Percentiles rank a stretch among this genome's conserved stretches.
phyloP scores from a whole-genome alignment of 2,888 invertebrate genomes.

The Rhingia rostrata region DNA sequence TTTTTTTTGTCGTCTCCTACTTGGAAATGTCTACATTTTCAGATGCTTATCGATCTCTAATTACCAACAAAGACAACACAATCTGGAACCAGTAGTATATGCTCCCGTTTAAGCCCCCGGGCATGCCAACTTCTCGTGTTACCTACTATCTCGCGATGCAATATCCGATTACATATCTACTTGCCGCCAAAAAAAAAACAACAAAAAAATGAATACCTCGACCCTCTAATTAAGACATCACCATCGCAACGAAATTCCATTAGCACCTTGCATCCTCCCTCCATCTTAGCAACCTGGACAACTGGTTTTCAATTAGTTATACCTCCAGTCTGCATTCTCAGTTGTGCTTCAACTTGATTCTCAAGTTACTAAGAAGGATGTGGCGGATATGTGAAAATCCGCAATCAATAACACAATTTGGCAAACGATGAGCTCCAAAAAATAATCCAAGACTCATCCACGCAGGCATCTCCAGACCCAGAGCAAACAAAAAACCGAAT shows the following conservation, averaged over 20 bases:
- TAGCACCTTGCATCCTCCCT: slow-evolving; percentile 64
- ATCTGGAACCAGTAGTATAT: slow-evolving; percentile 2
- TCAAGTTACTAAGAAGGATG: slow-evolving; percentile 66
- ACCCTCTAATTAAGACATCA: slow-evolving; percentile 69
- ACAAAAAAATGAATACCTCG: slow-evolving; percentile 2
- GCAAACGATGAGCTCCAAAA: slow-evolving; percentile 57
- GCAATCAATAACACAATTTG: slow-evolving; percentile 33
- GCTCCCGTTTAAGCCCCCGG: slow-evolving; percentile 49
- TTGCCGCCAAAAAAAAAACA: slow-evolving; percentile 42
- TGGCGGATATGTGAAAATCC: slow-evolving; percentile 15
- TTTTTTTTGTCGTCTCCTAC: not conserved
- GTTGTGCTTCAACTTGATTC: slow-evolving; percentile 30
- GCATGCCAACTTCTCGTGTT: slow-evolving; percentile 50
- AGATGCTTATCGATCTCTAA: slow-evolving; percentile 45
- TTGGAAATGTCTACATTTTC: not conserved
- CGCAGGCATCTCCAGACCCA: slow-evolving; percentile 14
- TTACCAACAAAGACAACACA: slow-evolving; percentile 20
- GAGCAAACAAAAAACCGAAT: slow-evolving; percentile 24
- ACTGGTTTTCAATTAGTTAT: slow-evolving; percentile 41
- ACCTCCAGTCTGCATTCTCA: slow-evolving; percentile 3
- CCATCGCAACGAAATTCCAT: slow-evolving; percentile 56
- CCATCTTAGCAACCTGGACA: slow-evolving; percentile 17
- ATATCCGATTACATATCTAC: slow-evolving; percentile 58
- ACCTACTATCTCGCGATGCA: slow-evolving; percentile 21
- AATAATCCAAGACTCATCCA: slow-evolving; percentile 26